Conservation (phyloP, 2,797 vertebrate species). For the Atherinosoma microstoma region DNA sequence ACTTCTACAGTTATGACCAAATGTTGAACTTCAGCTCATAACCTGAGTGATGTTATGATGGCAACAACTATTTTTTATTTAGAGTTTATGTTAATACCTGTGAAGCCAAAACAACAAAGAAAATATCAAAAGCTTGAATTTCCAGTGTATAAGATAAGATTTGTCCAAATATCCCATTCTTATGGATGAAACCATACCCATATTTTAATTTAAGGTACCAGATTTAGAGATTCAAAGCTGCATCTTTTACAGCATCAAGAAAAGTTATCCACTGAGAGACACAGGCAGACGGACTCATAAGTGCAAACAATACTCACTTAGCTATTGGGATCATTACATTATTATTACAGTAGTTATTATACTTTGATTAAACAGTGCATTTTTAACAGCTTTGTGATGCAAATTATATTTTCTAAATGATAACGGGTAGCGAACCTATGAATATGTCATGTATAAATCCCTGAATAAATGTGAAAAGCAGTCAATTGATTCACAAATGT, state of each 20-base stretch:
- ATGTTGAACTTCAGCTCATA: background rate
- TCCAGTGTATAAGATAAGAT: background rate
- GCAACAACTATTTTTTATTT: background rate
- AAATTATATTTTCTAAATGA: background rate
- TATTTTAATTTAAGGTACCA: background rate
- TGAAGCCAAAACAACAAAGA: background rate
- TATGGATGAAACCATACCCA: background rate
- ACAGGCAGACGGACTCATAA: too few species aligned
- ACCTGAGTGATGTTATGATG: background rate
- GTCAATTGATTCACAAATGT: background rate
- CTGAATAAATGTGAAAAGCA: too few species aligned
- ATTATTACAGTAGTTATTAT: too few species aligned
- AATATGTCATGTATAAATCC: background rate
- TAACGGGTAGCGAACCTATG: background rate
- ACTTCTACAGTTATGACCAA: background rate
- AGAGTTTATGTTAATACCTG: background rate
- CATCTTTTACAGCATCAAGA: background rate
- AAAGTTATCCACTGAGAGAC: background rate
- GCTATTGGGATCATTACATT: too few species aligned
- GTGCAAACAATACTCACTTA: too few species aligned
- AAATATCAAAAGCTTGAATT: background rate
- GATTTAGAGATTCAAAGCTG: too few species aligned
- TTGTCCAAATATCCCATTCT: background rate
- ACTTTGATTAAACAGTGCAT: background rate
- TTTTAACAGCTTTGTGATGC: background rate